Conservation (phyloP, 1,140 invertebrate genomes). For the Tetraneura akinire region DNA sequence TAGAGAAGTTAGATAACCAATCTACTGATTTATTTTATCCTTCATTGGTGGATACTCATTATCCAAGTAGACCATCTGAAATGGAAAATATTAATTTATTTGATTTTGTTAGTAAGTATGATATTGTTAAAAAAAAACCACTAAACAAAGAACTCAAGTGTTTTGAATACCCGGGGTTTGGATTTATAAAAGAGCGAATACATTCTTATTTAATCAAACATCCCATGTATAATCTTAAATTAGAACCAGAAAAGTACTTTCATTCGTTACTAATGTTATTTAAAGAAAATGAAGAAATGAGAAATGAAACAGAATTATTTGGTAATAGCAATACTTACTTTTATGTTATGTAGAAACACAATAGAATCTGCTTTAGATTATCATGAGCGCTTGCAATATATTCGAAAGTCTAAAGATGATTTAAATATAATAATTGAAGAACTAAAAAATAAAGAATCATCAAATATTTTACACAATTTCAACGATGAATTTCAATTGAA, state of each 20-base stretch:
- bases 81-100: conserved; percentile 49
- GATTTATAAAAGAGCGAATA: conserved; percentile 1
- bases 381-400: conserved; percentile 53
- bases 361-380: conserved; percentile 50
- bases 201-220: conserved; percentile 35
- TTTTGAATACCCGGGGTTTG: not conserved
- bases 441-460: not conserved
- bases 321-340: too few relatives aligned
- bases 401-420: not conserved
- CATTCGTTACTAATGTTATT: conserved; percentile 40
- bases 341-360: not conserved
- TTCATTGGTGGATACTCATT: conserved; percentile 55
- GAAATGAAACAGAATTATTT: too few relatives aligned
- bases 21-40: conserved; percentile 55
- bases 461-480: not conserved
- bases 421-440: conserved; percentile 4
- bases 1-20: conserved; percentile 53
- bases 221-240: conserved; percentile 3
- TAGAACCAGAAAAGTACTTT: conserved; percentile 50
- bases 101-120: conserved; percentile 52
- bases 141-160: not conserved
- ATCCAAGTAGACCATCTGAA: conserved; percentile 54
- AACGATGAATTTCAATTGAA: not conserved
- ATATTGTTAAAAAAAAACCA: not conserved
- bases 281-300: too few relatives aligned